Base-by-base conservation (phyloP, 2,888 invertebrate species). In the Ephialtes manifestator region DNA sequence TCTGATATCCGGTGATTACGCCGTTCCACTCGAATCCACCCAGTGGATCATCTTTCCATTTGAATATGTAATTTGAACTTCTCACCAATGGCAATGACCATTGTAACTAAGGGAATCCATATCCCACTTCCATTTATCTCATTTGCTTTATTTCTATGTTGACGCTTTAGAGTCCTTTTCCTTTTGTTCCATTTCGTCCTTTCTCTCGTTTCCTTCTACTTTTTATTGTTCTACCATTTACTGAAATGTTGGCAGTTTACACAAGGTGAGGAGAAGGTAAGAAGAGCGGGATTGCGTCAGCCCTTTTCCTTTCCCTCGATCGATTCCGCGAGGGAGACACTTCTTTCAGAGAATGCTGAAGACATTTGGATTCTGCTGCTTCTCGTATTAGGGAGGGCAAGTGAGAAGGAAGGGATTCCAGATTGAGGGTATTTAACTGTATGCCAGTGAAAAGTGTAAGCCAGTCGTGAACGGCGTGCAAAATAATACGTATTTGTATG, bases 1-100 rank as follows among this genome's bases (percentile, higher is more conserved):
- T 88, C 86, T 81, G 84, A 87, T 88, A 87, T 85, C 83, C 87
- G 79, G 79, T 83, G 84, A 86, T 87, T 85, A 85, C 72, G 71
- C n/a, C 48, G 60, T 75, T 75, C 35, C 28, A 46, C 60, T 63
- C 31, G 63, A 31, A 48, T 58, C 46, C 10, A 11, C 48, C 35
- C 31, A 20, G 20, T n/a, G 48, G 75, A 48, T 63, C 35, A 48
- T 75, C 63, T 63, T 63, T 48, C 48, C 48, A 51, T 75, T 75
- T 48, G 31, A 31, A 63, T 31, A 20, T 75, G 48, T 75, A 75
- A 75, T 75, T 63, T 13, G 20, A 75, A 75, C 51, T 35, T 63
- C 8, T 63, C n/a, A 10, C 20, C 0, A 63, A 63, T n/a, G 60
- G n/a, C 60, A 63, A 35, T 63, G 60, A 35, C 60, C 60, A 35